Evolutionary conservation across 2,888 invertebrate species (phyloP).

Genomic region (Meganola albula): DNA sequence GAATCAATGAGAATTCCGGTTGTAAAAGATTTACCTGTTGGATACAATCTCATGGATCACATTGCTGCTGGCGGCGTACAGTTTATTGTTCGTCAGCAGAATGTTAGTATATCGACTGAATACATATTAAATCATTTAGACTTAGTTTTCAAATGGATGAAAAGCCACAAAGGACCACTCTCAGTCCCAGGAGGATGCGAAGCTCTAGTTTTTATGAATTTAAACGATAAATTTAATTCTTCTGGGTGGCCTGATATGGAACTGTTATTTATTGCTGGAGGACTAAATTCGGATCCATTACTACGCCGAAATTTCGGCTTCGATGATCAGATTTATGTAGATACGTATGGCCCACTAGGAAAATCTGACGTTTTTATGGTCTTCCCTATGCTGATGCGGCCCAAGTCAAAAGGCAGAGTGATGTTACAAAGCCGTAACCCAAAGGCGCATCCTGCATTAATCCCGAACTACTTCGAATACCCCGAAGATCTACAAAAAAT

Average conservation of each 20-base stretch:
- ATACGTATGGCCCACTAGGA: conserved; percentile 58
- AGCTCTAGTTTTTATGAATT: conserved; percentile 80
- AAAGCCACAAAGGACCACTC: conserved; percentile 73
- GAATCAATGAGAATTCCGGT: conserved; percentile 73
- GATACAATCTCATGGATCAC: conserved; percentile 84
- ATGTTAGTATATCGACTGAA: conserved; percentile 45
- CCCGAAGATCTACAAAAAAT: conserved; percentile 80
- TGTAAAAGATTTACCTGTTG: conserved; percentile 79
- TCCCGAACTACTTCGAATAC: conserved; percentile 86
- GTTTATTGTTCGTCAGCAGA: conserved; percentile 69
- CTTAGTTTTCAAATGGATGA: conserved; percentile 73
- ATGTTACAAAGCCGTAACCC: conserved; percentile 84
- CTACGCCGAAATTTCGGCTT: conserved; percentile 75
- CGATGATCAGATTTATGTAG: conserved; percentile 56
- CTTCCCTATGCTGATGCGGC: conserved; percentile 84
- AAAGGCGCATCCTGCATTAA: conserved; percentile 82
- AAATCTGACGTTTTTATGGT: conserved; percentile 69
- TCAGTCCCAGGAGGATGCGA: conserved; percentile 82
- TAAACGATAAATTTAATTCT: conserved; percentile 73
- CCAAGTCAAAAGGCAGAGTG: conserved; percentile 83
- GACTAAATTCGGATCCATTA: conserved; percentile 66
- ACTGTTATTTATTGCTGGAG: conserved; percentile 77
- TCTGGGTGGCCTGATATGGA: conserved; percentile 82
- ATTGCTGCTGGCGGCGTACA: conserved; percentile 80
- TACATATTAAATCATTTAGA: conserved; percentile 59